Evolutionary conservation across 2,113 vertebrate species (phyloP).

Genomic region (Laterallus jamaicensis): DNA sequence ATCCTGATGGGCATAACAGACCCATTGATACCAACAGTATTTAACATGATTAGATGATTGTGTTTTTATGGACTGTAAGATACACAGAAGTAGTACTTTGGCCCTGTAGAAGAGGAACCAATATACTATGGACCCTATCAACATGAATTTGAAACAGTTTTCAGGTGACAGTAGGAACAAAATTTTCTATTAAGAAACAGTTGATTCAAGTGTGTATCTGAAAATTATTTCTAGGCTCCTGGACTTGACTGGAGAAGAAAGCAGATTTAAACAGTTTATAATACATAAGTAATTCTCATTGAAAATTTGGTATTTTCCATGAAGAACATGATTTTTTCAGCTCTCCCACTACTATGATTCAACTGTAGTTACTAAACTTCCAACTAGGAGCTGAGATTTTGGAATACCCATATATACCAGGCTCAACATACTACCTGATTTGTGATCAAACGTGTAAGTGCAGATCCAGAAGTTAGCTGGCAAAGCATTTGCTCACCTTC

Average conservation of each 20-base stretch:
- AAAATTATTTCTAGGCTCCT: background rate
- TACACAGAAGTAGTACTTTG: background rate
- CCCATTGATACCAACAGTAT: background rate
- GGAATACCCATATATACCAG: background rate
- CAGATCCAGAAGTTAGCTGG: background rate
- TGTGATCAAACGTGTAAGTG: rapidly evolving
- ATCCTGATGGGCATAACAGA: background rate
- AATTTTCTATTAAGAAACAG: background rate
- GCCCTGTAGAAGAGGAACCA: background rate
- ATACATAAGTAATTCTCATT: background rate
- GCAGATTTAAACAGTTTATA: background rate
- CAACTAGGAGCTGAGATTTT: background rate
- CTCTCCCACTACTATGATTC: background rate
- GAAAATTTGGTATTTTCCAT: background rate
- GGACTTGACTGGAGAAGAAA: background rate
- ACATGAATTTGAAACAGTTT: background rate
- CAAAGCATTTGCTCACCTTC: background rate
- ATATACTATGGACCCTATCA: background rate
- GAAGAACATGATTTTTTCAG: constrained; percentile 1
- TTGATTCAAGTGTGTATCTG: background rate
- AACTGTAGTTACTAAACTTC: background rate
- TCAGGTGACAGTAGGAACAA: background rate
- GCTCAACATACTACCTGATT: background rate
- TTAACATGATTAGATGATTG: background rate
- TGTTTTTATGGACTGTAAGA: background rate